Conservation (phyloP, 2,113 vertebrate species). For the Rhegmatorhina hoffmannsi region DNA sequence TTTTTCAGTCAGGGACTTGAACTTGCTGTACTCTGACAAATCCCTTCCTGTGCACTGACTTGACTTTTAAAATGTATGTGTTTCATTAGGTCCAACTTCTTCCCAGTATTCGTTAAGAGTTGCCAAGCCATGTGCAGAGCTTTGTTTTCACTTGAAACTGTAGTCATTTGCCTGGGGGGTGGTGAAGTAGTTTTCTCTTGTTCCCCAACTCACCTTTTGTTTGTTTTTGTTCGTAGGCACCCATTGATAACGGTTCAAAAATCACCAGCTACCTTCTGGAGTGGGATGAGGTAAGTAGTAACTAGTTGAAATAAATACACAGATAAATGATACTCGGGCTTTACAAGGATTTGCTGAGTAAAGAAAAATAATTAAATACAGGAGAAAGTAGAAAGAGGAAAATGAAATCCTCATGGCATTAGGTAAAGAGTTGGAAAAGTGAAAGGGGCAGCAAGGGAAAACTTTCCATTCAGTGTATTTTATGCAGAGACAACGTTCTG, state of each 20-base stretch:
- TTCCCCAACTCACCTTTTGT: not conserved
- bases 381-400: not conserved
- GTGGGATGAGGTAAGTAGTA: constrained; percentile 92
- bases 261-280: constrained; percentile 97
- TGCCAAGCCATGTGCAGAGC: constrained; percentile 22
- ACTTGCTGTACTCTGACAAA: not conserved
- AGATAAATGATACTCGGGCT: not conserved
- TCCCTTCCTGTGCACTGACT: not conserved
- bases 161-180: not conserved
- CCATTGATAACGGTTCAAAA: constrained; percentile 96
- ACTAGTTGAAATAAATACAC: not conserved
- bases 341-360: constrained; percentile 16
- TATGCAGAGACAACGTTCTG: not conserved
- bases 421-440: constrained; percentile 8
- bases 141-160: constrained; percentile 13
- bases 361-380: not conserved
- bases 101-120: not conserved
- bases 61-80: constrained; percentile 29
- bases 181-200: not conserved
- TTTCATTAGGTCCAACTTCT: constrained; percentile 28
- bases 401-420: constrained; percentile 36
- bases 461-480: not conserved
- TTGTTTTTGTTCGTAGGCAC: constrained; percentile 80
- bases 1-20: constrained; percentile 26
- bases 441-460: not conserved